A percentile compares a stretch with the other conserved stretches of the same genome.
These are phyloP conservation scores for Metallyticus violacea DNA, from an alignment of 2,888 invertebrate genomes.

Conservation along the genomic window DNA sequence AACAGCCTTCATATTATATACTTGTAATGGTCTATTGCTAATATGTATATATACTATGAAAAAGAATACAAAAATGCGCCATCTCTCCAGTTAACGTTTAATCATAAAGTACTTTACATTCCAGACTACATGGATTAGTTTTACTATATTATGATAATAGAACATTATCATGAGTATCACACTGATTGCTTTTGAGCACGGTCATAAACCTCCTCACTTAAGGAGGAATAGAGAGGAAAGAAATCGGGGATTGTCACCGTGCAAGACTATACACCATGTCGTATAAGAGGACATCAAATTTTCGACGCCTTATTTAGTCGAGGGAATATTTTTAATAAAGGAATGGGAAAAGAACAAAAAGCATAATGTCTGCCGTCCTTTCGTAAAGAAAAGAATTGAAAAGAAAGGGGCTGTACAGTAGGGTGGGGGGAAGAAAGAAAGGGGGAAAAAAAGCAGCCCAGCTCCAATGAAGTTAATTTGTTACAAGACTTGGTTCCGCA, in stretches of 20 bases:
- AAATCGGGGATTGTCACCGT: background rate
- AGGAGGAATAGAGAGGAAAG: too few species aligned
- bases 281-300: slow-evolving; percentile 1
- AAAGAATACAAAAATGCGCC: too few species aligned
- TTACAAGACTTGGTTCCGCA: background rate
- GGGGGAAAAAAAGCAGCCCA: background rate
- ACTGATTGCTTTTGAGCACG: too few species aligned
- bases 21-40: too few species aligned
- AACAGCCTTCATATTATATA: too few species aligned
- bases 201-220: too few species aligned
- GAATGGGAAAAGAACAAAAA: background rate
- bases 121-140: too few species aligned
- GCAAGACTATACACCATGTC: background rate
- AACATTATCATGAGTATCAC: too few species aligned
- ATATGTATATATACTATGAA: too few species aligned
- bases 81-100: too few species aligned
- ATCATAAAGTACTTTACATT: too few species aligned
- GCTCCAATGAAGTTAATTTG: background rate
- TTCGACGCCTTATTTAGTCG: slow-evolving; percentile 17
- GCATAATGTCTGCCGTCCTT: slow-evolving; percentile 1
- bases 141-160: too few species aligned
- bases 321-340: slow-evolving; percentile 6
- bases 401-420: background rate
- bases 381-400: background rate
- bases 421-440: background rate